Percentiles rank a stretch among this genome's conserved stretches.
Evolutionary conservation across 2,113 vertebrate species (phyloP).

Genomic region (Alexandromys fortis): DNA sequence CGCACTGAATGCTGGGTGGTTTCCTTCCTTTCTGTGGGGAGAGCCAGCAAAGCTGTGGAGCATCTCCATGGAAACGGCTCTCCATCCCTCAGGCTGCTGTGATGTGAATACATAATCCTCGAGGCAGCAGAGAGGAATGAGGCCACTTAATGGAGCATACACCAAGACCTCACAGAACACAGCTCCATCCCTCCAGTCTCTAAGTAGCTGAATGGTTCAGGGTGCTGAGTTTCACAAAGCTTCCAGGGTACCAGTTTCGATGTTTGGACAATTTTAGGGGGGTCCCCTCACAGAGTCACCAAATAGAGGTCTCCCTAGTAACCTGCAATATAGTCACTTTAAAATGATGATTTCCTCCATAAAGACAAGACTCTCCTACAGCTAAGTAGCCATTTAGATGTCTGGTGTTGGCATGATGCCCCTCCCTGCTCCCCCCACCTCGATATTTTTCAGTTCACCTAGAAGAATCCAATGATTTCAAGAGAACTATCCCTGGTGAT

Average conservation of each 20-base stretch:
- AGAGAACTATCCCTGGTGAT: conserved; percentile 24
- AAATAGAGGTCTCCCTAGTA: conserved; percentile 81
- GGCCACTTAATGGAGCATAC: conserved; percentile 61
- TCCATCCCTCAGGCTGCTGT: conserved; percentile 85
- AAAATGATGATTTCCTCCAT: conserved; percentile 78
- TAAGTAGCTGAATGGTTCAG: conserved; percentile 67
- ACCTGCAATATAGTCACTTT: conserved; percentile 74
- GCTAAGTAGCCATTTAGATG: not conserved
- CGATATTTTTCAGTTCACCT: not conserved
- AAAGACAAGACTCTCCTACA: conserved; percentile 41
- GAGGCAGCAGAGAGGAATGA: conserved; percentile 67
- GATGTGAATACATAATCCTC: conserved; percentile 86
- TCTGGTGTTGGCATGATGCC: not conserved
- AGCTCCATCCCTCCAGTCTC: conserved; percentile 56
- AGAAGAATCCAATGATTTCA: conserved; percentile 28
- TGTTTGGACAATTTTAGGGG: conserved; percentile 71
- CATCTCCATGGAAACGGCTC: conserved; percentile 93
- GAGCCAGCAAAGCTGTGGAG: conserved; percentile 89
- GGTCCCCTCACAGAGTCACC: conserved; percentile 67
- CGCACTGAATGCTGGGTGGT: not conserved
- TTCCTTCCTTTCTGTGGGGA: conserved; percentile 87
- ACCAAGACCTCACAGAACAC: conserved; percentile 65
- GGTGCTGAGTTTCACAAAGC: not conserved
- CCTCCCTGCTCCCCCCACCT: not conserved
- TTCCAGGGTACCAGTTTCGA: conserved; percentile 59